Percentiles rank a stretch among this genome's conserved stretches.
Conservation (phyloP, 2,113 vertebrate genomes). For the Sturnira hondurensis region DNA sequence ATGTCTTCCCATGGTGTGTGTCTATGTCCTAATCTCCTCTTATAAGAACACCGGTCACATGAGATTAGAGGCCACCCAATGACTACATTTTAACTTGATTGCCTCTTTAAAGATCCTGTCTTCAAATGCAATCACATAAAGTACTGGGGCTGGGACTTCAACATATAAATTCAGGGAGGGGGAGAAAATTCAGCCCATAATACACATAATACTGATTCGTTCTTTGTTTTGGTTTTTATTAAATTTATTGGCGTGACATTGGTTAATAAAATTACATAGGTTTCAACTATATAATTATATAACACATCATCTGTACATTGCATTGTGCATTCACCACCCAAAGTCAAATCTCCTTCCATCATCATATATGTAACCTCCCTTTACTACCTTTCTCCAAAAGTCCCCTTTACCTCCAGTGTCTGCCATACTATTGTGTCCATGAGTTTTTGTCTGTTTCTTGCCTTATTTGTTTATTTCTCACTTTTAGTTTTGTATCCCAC, state of each 20-base stretch:
- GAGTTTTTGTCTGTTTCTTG: neutral
- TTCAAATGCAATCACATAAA: neutral
- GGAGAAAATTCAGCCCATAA: neutral
- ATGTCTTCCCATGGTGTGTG: neutral
- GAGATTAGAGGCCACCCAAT: neutral
- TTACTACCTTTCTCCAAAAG: neutral
- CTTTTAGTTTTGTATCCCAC: neutral
- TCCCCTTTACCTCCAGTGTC: neutral
- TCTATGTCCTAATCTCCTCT: neutral
- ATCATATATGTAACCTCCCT: neutral
- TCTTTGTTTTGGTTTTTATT: neutral
- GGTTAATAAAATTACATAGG: neutral
- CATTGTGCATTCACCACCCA: neutral
- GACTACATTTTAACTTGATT: neutral
- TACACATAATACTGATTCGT: neutral
- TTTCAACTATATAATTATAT: neutral
- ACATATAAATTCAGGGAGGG: neutral
- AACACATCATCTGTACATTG: neutral
- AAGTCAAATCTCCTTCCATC: neutral
- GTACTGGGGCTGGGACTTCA: neutral
- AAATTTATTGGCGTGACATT: neutral
- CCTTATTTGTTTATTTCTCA: neutral
- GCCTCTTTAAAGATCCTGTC: neutral
- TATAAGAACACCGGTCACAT: neutral
- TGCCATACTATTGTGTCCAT: neutral